A percentile compares a stretch with the other conserved stretches of the same genome.
Evolutionary conservation across 2,888 invertebrate genomes (phyloP).

Genomic region (Morpho helenor): DNA sequence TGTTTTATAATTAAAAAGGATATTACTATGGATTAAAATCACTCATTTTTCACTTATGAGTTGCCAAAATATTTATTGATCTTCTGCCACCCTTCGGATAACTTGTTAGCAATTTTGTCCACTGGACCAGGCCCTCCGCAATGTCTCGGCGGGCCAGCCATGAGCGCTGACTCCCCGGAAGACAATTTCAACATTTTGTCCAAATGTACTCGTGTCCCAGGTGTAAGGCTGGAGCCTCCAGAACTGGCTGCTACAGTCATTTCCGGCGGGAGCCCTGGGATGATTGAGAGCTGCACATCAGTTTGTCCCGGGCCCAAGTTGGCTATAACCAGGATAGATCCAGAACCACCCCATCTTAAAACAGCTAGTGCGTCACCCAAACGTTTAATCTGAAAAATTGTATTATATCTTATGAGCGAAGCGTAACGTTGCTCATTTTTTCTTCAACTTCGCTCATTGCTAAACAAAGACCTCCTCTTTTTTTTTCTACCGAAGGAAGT

Average conservation of each 20-base stretch:
- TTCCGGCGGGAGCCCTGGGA: constrained; percentile 57
- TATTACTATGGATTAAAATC: too few relatives aligned
- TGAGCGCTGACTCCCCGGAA: constrained; percentile 56
- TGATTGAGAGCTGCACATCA: constrained; percentile 65
- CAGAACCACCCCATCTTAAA: constrained; percentile 60
- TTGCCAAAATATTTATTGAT: constrained; percentile 67
- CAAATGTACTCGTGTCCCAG: constrained; percentile 45
- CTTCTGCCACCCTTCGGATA: constrained; percentile 73
- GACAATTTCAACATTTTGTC: constrained; percentile 51
- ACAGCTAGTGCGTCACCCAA: constrained; percentile 66
- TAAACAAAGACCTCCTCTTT: too few relatives aligned
- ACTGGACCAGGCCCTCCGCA: constrained; percentile 71
- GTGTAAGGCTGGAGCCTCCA: constrained; percentile 50
- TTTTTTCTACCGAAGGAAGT: too few relatives aligned
- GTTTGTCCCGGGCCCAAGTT: constrained; percentile 68
- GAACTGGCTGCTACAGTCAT: constrained; percentile 62
- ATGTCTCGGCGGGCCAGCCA: constrained; percentile 60
- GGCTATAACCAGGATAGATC: constrained; percentile 54
- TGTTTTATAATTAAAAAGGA: too few relatives aligned
- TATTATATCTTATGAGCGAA: background rate
- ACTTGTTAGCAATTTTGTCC: constrained; percentile 64
- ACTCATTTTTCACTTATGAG: background rate
- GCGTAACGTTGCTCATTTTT: too few relatives aligned
- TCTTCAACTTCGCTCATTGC: too few relatives aligned
- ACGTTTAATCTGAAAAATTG: constrained; percentile 71